phyloP scores from a whole-genome alignment of 2,113 vertebrate species.

The Serinus canaria region DNA sequence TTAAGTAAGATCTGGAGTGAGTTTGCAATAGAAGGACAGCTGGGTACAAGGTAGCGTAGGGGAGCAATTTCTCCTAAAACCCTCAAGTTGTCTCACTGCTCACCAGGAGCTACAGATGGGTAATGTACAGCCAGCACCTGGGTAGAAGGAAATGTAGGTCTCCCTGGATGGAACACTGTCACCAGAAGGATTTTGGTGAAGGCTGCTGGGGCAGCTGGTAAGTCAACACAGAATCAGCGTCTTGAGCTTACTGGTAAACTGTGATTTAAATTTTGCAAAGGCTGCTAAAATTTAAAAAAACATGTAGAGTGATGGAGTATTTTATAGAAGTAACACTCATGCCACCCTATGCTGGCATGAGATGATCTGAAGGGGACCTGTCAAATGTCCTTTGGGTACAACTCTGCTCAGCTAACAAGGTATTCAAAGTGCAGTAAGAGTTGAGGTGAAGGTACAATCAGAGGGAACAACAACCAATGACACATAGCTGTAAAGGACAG shows the following conservation, averaged over 20 bases:
- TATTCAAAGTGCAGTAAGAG: not conserved
- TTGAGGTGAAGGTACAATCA: not conserved
- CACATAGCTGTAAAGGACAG: not conserved
- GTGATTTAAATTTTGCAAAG: not conserved
- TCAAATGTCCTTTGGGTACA: not conserved
- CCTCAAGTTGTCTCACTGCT: not conserved
- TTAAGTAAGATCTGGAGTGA: not conserved
- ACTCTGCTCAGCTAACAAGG: not conserved
- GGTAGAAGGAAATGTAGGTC: not conserved
- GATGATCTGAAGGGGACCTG: not conserved
- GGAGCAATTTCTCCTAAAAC: not conserved
- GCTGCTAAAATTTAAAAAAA: not conserved
- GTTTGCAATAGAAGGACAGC: not conserved
- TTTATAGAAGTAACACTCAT: not conserved
- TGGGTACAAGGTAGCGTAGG: not conserved
- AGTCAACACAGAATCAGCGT: not conserved
- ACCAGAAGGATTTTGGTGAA: not conserved
- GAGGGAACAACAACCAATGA: not conserved
- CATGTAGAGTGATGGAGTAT: not conserved
- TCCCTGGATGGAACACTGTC: not conserved
- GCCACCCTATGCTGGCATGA: not conserved
- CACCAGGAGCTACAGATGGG: not conserved
- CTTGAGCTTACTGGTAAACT: not conserved
- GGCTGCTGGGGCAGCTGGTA: not conserved
- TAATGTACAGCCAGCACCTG: not conserved